A percentile compares a stretch with the other conserved stretches of the same genome.
Evolutionary conservation across 2,797 vertebrate species (phyloP).

Genomic region (Megalops cyprinoides): DNA sequence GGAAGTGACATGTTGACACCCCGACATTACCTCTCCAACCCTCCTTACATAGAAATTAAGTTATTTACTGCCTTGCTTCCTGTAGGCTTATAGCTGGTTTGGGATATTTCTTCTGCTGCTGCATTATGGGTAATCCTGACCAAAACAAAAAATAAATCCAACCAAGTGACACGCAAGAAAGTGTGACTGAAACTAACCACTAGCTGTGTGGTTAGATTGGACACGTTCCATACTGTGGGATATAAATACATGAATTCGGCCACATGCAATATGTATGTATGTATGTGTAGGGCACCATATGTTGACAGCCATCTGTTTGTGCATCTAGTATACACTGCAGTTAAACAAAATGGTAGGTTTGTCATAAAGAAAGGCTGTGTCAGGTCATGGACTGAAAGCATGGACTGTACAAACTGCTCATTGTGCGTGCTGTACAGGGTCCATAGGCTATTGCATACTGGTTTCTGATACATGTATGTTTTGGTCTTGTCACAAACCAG

Average conservation of each 20-base stretch:
- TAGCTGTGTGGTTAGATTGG: not conserved
- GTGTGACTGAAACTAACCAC: not conserved
- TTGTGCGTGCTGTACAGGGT: no score
- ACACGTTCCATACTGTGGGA: not conserved
- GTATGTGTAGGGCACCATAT: constrained; percentile 17
- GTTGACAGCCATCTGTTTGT: constrained; percentile 32
- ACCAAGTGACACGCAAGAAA: constrained; percentile 39
- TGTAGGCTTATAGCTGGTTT: constrained; percentile 19
- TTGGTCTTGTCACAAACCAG: not conserved
- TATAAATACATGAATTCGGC: not conserved
- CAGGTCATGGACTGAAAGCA: no score
- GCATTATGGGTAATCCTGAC: constrained; percentile 50
- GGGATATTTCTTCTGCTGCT: constrained; percentile 43
- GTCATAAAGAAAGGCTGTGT: no score
- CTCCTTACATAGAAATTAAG: constrained; percentile 42
- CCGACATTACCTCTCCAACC: constrained; percentile 30
- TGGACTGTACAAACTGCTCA: not conserved
- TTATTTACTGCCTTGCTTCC: constrained; percentile 38
- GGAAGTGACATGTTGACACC: constrained; percentile 36
- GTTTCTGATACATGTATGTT: not conserved
- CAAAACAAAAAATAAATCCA: constrained; percentile 51
- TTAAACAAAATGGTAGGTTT: not conserved
- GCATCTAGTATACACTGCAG: constrained; percentile 22
- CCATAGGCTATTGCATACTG: not conserved
- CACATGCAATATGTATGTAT: constrained; percentile 29